These are phyloP conservation scores for Heteromurus nitidus DNA, from an alignment of 2,888 invertebrate species.

Conservation along the genomic window DNA sequence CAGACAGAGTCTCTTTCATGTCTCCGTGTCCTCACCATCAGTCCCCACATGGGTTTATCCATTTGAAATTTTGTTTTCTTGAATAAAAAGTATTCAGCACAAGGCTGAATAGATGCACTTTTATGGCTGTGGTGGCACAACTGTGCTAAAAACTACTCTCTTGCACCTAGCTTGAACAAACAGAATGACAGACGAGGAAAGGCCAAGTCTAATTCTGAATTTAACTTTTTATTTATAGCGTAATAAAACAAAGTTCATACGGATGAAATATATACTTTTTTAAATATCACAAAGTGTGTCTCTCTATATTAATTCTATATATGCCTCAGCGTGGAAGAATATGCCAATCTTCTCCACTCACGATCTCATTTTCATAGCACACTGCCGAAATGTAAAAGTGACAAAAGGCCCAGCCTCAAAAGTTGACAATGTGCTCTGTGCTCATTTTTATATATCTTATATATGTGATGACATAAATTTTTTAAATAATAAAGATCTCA, in stretches of 20 bases:
- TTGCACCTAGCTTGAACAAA: neutral
- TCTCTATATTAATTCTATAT: too few relatives aligned
- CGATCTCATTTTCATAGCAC: too few relatives aligned
- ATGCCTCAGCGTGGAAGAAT: too few relatives aligned
- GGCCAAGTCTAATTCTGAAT: neutral
- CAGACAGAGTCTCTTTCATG: too few relatives aligned
- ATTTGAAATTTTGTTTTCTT: neutral
- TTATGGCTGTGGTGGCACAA: slow-evolving; percentile 40
- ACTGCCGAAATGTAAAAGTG: neutral
- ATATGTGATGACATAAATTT: slow-evolving; percentile 2
- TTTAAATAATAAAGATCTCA: slow-evolving; percentile 2
- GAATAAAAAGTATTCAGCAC: slow-evolving; percentile 33
- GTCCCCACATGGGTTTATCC: too few relatives aligned
- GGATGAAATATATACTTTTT: too few relatives aligned
- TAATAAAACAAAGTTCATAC: neutral
- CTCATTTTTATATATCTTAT: too few relatives aligned
- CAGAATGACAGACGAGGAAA: neutral
- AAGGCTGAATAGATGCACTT: slow-evolving; percentile 47
- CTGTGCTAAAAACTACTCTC: slow-evolving; percentile 4
- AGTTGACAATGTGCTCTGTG: too few relatives aligned
- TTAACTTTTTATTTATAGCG: neutral
- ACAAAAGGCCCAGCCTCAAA: slow-evolving; percentile 2
- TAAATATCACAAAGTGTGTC: too few relatives aligned
- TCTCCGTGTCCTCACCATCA: too few relatives aligned
- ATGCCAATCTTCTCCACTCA: too few relatives aligned